Base-by-base conservation (phyloP, 2,888 invertebrate genomes). In the Leuctra nigra region DNA sequence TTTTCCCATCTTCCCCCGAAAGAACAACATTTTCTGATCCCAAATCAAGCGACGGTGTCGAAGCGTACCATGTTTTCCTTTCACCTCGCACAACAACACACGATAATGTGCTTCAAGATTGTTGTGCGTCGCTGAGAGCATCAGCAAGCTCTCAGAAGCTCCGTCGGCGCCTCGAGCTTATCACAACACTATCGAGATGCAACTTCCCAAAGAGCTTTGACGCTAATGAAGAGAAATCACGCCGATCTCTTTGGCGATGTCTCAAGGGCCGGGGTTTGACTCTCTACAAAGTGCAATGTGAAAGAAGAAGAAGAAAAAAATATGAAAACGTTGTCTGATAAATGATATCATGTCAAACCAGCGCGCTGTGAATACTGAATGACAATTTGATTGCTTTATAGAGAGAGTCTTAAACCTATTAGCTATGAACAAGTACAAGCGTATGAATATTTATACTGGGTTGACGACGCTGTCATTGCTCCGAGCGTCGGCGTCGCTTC, bases 181-280 rank as follows among this genome's bases (percentile, higher is more conserved):
- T 54, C 54, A 54, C 20, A 41, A 18, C 44, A 13, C 41, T 13
- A 46, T 24, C 20, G 33, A 44, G 46, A 46, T 54, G 54, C 46
- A 54, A 33, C 54, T 54, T 46, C 22, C 46, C 46, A 29, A 54
- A 54, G 54, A 54, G 54, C 36, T 41, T 52, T 56, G 53, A 53
- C 56, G 22, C 53, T 56, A 56, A 56, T 56, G 56, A 56, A 56
- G 56, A 56, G 56, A 46, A 44, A 56, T 56, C 41, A 23, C 41
- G 46, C 11, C 41, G 46, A 41, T 35, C 20, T 53, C 23, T 18
- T 29, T 35, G 18, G 24, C 48, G 16, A n/a, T 38, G 53, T 36
- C 36, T 9, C 22, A 44, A n/a, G 44, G 44, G n/a, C 9, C 11
- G 44, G 41, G 44, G 44, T 44, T 44, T 23, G 44, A 50, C 23